Percentiles rank a stretch among this genome's conserved stretches.
Conservation (phyloP, 2,113 vertebrate species). For the Charina bottae region DNA sequence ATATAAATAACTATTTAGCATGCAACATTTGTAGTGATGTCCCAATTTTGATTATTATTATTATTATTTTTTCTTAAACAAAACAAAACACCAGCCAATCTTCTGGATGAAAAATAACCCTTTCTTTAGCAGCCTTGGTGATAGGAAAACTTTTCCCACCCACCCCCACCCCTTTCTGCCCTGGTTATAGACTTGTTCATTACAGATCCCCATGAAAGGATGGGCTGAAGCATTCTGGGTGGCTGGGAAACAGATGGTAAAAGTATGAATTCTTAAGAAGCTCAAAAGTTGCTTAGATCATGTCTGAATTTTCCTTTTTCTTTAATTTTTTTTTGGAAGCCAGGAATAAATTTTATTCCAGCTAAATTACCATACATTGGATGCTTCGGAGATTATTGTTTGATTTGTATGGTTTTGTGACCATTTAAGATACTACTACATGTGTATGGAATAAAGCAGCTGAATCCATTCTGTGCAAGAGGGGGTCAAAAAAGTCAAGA, state of each 20-base stretch:
- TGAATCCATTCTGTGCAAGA: background rate
- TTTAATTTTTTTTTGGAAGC: background rate
- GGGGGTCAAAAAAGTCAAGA: background rate
- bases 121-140: background rate
- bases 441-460: background rate
- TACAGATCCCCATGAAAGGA: background rate
- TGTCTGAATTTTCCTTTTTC: background rate
- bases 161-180: background rate
- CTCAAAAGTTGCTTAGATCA: no score
- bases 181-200: background rate
- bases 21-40: constrained; percentile 81
- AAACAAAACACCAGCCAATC: background rate
- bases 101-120: constrained; percentile 20
- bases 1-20: constrained; percentile 85
- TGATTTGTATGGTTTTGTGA: no score
- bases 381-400: background rate
- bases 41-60: constrained; percentile 60
- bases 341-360: background rate
- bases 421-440: background rate
- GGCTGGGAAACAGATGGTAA: background rate
- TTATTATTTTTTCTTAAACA: background rate
- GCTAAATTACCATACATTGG: background rate
- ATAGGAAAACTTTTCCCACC: background rate
- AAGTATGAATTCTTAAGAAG: background rate
- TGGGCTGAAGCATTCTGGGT: background rate